Evolutionary conservation across 2,113 vertebrate species (phyloP).

Genomic region (Girardinichthys multiradiatus): DNA sequence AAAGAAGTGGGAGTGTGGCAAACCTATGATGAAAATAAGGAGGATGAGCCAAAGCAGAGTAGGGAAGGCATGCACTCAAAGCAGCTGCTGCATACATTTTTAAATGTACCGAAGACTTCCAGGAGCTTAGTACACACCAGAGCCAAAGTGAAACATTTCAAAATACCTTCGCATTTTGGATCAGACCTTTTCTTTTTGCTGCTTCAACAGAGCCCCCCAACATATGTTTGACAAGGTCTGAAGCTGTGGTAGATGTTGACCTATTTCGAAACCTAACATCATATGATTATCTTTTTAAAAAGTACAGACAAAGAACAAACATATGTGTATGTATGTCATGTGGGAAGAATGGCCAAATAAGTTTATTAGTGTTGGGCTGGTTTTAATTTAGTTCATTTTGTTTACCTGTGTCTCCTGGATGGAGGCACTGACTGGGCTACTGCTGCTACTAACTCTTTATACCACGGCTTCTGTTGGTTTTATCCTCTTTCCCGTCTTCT

Average conservation of each 20-base stretch:
- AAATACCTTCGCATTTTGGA: conserved; percentile 42
- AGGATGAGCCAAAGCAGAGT: conserved; percentile 8
- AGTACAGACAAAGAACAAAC: background rate
- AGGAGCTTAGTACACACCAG: conserved; percentile 23
- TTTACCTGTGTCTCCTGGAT: too few relatives aligned
- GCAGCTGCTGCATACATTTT: conserved; percentile 57
- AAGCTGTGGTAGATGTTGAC: conserved; percentile 23
- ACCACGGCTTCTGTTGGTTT: too few relatives aligned
- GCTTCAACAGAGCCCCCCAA: conserved; percentile 26
- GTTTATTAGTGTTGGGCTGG: too few relatives aligned
- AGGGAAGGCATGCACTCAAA: conserved; percentile 32
- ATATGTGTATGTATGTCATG: background rate
- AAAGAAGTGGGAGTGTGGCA: conserved; percentile 10
- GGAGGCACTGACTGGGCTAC: too few relatives aligned
- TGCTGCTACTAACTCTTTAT: too few relatives aligned
- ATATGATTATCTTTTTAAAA: background rate
- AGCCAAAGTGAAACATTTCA: conserved; percentile 42
- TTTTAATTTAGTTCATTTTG: too few relatives aligned
- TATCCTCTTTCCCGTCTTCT: too few relatives aligned
- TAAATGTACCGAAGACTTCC: conserved; percentile 51
- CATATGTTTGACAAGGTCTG: conserved; percentile 25
- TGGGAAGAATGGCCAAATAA: too few relatives aligned
- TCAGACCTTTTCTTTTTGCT: conserved; percentile 36
- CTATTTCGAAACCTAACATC: conserved; percentile 19
- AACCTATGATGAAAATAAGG: conserved; percentile 16